Percentiles rank a stretch among this genome's conserved stretches.
Evolutionary conservation across 2,888 invertebrate species (phyloP).

Genomic region (Dasypogon diadema): DNA sequence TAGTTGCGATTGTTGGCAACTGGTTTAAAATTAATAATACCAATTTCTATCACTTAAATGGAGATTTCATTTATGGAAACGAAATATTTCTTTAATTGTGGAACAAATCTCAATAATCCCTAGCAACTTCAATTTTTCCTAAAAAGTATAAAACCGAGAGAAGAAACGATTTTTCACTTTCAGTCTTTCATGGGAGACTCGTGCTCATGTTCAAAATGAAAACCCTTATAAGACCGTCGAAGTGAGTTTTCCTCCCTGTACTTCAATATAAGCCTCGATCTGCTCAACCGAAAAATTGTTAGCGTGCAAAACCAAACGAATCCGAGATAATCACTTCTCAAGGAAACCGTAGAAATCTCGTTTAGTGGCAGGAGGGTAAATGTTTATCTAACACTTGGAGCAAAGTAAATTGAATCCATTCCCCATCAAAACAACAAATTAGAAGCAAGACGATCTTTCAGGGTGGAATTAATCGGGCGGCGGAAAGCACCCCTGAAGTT

Average conservation of each 20-base stretch:
- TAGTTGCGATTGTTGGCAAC: no score
- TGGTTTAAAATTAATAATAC: no score
- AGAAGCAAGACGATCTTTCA: neutral
- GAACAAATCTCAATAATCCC: no score
- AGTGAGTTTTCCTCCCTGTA: neutral
- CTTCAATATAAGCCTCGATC: neutral
- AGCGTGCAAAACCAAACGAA: slow-evolving; percentile 31
- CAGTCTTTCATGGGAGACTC: neutral
- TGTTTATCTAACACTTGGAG: slow-evolving; percentile 31
- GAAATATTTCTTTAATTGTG: no score
- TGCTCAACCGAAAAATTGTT: slow-evolving; percentile 26
- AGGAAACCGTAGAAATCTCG: slow-evolving; percentile 20
- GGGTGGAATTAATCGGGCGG: slow-evolving; percentile 20
- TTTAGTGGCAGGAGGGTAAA: slow-evolving; percentile 30
- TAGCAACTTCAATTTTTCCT: no score
- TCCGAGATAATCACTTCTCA: slow-evolving; percentile 32
- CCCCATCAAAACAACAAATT: slow-evolving; percentile 33
- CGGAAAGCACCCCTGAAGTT: neutral
- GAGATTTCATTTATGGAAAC: no score
- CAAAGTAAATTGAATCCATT: slow-evolving; percentile 36
- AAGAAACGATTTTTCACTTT: neutral
- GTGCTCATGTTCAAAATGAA: neutral
- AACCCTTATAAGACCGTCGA: neutral
- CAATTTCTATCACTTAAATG: no score
- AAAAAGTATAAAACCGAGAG: neutral